Evolutionary conservation across 2,797 vertebrate genomes (phyloP).

Genomic region (Sparus aurata): DNA sequence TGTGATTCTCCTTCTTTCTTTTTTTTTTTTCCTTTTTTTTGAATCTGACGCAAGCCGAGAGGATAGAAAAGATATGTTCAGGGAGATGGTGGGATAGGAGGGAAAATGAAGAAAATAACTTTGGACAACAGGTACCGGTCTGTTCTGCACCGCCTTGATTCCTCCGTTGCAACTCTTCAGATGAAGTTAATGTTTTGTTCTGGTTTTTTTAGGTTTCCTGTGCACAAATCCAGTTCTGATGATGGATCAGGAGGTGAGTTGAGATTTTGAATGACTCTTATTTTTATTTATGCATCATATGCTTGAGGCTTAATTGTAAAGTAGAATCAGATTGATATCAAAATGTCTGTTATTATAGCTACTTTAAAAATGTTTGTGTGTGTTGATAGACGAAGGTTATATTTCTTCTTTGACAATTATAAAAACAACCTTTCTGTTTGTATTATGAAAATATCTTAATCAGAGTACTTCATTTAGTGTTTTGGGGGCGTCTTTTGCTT

Average conservation of each 20-base stretch:
- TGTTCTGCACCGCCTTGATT: neutral
- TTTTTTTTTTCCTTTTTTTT: neutral
- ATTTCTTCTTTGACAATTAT: neutral
- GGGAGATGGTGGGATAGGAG: slow-evolving; percentile 66
- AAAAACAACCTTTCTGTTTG: neutral
- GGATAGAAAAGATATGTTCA: slow-evolving; percentile 38
- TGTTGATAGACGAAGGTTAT: neutral
- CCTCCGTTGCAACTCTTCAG: neutral
- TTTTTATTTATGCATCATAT: neutral
- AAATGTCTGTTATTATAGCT: neutral
- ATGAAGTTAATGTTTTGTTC: slow-evolving; percentile 8
- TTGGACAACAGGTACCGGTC: slow-evolving; percentile 78
- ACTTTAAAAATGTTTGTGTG: neutral
- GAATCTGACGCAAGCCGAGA: slow-evolving; percentile 30
- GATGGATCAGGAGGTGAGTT: slow-evolving; percentile 93
- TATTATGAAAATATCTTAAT: too few relatives aligned
- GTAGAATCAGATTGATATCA: neutral
- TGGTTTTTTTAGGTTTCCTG: slow-evolving; percentile 85
- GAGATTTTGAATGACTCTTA: neutral
- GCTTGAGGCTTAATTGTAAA: neutral
- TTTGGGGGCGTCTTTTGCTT: neutral
- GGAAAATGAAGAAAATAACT: slow-evolving; percentile 79
- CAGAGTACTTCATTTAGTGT: too few relatives aligned
- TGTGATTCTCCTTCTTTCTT: slow-evolving; percentile 45
- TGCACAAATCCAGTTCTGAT: slow-evolving; percentile 96